A percentile compares a stretch with the other conserved stretches of the same genome.
These are phyloP conservation scores for Lerista edwardsae DNA, from an alignment of 2,797 vertebrate species.

Conservation along the genomic window DNA sequence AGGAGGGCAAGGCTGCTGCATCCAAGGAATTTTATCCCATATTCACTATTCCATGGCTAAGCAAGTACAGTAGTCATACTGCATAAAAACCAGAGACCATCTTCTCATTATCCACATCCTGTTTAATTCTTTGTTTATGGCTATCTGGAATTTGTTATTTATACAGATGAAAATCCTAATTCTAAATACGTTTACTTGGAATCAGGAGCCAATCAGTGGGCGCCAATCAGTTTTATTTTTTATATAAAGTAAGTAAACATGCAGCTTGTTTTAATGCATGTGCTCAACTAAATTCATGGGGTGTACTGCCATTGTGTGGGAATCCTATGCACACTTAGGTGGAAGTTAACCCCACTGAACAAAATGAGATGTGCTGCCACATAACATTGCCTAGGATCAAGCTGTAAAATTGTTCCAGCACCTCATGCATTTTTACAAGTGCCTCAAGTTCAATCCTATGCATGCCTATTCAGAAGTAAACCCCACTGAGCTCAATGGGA, in stretches of 20 bases:
- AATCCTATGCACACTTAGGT: not conserved
- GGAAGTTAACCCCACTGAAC: no score
- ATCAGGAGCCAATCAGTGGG: no score
- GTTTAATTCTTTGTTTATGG: not conserved
- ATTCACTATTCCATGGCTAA: not conserved
- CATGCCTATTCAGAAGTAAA: no score
- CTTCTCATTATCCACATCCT: not conserved
- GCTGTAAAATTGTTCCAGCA: not conserved
- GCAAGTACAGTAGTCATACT: not conserved
- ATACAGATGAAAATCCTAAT: not conserved
- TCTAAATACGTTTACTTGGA: not conserved
- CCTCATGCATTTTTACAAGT: not conserved
- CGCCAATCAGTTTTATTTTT: not conserved
- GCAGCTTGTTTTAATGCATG: not conserved
- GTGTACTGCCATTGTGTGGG: not conserved
- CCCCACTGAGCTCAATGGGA: no score
- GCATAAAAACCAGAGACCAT: not conserved
- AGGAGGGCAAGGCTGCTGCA: not conserved
- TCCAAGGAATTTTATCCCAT: not conserved
- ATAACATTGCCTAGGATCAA: no score
- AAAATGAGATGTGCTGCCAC: not conserved
- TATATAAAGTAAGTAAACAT: not conserved
- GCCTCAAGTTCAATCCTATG: not conserved
- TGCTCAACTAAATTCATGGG: not conserved
- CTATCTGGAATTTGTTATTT: not conserved